Evolutionary conservation across 2,888 invertebrate genomes (phyloP).

Genomic region (Therioaphis trifolii): DNA sequence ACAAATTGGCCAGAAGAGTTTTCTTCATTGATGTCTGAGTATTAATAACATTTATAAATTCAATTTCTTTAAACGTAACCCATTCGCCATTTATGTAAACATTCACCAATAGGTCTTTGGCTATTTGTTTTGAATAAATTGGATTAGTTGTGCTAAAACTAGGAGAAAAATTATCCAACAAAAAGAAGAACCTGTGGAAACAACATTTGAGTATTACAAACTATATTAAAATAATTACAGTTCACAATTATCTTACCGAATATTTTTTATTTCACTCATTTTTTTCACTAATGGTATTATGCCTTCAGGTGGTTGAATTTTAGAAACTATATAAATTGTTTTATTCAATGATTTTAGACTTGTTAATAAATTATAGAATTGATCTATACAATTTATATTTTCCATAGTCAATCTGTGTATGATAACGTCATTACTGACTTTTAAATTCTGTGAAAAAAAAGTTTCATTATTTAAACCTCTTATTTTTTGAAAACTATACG

Average conservation of each 20-base stretch:
- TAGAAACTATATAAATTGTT: conserved; percentile 24
- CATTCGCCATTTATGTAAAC: conserved; percentile 60
- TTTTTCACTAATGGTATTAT: conserved; percentile 14
- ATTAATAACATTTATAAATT: neutral
- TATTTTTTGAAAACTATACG: no score
- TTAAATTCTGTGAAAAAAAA: conserved; percentile 13
- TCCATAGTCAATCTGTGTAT: conserved; percentile 10
- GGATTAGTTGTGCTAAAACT: conserved; percentile 51
- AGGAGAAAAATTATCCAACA: conserved; percentile 60
- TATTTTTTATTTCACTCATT: neutral
- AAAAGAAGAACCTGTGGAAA: conserved; percentile 59
- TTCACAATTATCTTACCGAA: conserved; percentile 26
- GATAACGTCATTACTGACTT: neutral
- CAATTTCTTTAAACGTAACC: conserved; percentile 45
- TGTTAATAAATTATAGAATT: neutral
- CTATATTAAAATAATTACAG: no score
- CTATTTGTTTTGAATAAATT: conserved; percentile 60
- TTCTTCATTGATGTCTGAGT: neutral
- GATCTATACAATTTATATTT: neutral
- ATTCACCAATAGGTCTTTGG: conserved; percentile 59
- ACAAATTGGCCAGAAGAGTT: conserved; percentile 1
- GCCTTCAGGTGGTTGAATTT: conserved; percentile 3
- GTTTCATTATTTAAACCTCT: no score
- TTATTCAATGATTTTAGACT: neutral
- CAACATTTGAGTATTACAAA: neutral